These are phyloP conservation scores for Patella ulyssiponensis DNA, from an alignment of 2,888 invertebrate genomes.

Conservation along the genomic window DNA sequence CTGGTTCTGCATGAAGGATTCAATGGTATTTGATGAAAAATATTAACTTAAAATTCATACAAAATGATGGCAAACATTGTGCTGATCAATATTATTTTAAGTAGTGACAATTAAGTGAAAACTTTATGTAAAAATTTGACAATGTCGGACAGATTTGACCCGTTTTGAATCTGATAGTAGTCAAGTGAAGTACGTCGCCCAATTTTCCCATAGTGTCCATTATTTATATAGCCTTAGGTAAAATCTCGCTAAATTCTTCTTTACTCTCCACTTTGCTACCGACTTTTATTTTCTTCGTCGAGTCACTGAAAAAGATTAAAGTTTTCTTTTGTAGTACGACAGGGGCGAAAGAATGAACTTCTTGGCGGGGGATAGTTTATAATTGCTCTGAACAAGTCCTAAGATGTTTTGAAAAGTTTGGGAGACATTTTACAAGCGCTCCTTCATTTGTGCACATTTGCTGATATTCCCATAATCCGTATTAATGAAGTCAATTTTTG, in stretches of 20 bases:
- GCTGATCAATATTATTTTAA: too few relatives aligned
- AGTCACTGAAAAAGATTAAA: constrained; percentile 12
- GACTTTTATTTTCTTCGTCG: constrained; percentile 1
- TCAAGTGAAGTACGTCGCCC: background rate
- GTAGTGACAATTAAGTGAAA: too few relatives aligned
- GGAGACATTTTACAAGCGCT: background rate
- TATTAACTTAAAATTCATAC: too few relatives aligned
- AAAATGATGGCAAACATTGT: too few relatives aligned
- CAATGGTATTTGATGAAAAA: too few relatives aligned
- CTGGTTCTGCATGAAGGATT: too few relatives aligned
- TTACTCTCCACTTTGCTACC: constrained; percentile 3
- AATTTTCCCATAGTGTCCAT: constrained; percentile 13
- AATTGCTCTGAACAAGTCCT: background rate
- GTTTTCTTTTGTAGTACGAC: constrained; percentile 1
- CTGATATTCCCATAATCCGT: constrained; percentile 8
- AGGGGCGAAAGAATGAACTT: background rate
- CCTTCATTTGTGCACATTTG: constrained; percentile 9
- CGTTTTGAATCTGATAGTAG: too few relatives aligned
- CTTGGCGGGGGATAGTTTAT: constrained; percentile 8
- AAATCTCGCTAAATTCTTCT: background rate
- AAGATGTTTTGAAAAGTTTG: constrained; percentile 5
- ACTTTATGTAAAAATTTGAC: too few relatives aligned
- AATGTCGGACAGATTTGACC: too few relatives aligned
- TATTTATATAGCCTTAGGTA: constrained; percentile 9
- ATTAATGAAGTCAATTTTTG: constrained; percentile 12